A percentile compares a stretch with the other conserved stretches of the same genome.
These are phyloP conservation scores for Vollenhovia emeryi DNA, from an alignment of 1,140 invertebrate species.

Conservation along the genomic window DNA sequence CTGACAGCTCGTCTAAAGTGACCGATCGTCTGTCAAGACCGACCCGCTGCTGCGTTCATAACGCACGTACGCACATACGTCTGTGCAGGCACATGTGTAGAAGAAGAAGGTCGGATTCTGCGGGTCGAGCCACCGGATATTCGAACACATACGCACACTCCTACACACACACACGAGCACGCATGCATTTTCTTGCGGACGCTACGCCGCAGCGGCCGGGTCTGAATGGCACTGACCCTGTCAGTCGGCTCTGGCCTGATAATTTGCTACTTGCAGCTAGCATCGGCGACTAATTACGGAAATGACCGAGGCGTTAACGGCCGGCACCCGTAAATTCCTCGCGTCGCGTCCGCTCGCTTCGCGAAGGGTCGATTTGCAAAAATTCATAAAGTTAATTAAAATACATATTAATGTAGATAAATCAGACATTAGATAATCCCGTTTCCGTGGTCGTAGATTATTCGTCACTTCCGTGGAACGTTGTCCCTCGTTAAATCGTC, in stretches of 20 bases:
- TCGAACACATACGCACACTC: constrained; percentile 54
- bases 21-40: constrained; percentile 64
- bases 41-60: constrained; percentile 50
- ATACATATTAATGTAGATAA: not conserved
- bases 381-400: not conserved
- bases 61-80: constrained; percentile 30
- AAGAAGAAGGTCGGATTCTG: constrained; percentile 56
- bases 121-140: constrained; percentile 69
- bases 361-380: not conserved
- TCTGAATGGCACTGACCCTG: constrained; percentile 61
- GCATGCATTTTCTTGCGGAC: constrained; percentile 47
- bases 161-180: not conserved
- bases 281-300: constrained; percentile 15
- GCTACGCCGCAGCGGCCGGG: not conserved
- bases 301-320: not conserved
- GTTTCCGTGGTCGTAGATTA: not conserved
- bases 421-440: not conserved
- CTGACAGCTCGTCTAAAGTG: constrained; percentile 73
- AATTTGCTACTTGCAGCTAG: constrained; percentile 35
- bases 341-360: not conserved
- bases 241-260: constrained; percentile 25
- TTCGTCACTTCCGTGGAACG: not conserved
- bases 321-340: not conserved
- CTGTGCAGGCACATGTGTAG: too few relatives aligned
- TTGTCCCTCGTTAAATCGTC: not conserved